phyloP scores from a whole-genome alignment of 1,140 invertebrate genomes.

The Phthorimaea operculella region DNA sequence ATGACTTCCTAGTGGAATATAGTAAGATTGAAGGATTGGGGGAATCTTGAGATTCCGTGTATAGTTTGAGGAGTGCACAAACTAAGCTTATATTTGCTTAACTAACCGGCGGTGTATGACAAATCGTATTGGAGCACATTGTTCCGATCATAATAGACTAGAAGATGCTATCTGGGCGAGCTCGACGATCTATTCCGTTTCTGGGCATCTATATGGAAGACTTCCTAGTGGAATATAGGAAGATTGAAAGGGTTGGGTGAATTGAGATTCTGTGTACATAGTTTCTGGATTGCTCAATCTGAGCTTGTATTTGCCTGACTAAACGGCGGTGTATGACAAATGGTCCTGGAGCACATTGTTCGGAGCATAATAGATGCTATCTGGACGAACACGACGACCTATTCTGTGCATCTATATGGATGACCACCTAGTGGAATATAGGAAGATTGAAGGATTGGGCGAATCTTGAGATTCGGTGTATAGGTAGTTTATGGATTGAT shows the following conservation, averaged over 20 bases:
- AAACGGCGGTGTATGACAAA: background rate
- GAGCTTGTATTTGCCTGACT: background rate
- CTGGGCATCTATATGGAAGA: slow-evolving; percentile 7
- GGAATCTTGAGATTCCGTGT: too few species aligned
- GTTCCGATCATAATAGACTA: background rate
- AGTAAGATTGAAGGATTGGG: too few species aligned
- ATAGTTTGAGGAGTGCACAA: too few species aligned
- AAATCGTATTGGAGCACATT: background rate
- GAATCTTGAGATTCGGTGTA: too few species aligned
- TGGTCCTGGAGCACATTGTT: slow-evolving; percentile 1
- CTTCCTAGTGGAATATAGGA: too few species aligned
- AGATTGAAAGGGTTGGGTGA: too few species aligned
- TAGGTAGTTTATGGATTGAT: too few species aligned
- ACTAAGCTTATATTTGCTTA: background rate
- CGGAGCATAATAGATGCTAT: background rate
- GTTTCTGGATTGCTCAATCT: too few species aligned
- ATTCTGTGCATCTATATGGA: slow-evolving; percentile 1
- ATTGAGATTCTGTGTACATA: too few species aligned
- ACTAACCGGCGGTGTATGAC: background rate
- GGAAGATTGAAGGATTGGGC: too few species aligned
- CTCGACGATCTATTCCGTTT: background rate
- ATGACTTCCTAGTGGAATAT: too few species aligned
- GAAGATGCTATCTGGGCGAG: background rate
- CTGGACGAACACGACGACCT: background rate
- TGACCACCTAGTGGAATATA: too few species aligned